Conservation (phyloP, 2,888 invertebrate species). For the Pyrocoelia pectoralis region DNA sequence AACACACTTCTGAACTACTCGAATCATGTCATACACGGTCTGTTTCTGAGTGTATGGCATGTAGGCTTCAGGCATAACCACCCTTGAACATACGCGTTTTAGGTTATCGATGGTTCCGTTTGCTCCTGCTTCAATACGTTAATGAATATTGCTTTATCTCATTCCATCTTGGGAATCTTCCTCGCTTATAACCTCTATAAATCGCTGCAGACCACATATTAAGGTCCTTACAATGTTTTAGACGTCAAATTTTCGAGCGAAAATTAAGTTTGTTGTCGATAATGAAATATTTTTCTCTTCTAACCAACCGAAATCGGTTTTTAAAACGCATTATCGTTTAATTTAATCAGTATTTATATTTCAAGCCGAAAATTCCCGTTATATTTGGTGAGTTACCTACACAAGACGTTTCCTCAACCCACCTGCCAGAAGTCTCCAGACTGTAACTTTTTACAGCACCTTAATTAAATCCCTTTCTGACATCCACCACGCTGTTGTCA, state of each 20-base stretch:
- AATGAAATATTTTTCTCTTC: slow-evolving; percentile 14
- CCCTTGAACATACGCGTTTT: slow-evolving; percentile 50
- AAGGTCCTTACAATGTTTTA: slow-evolving; percentile 34
- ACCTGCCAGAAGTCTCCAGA: slow-evolving; percentile 39
- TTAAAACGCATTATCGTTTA: not conserved
- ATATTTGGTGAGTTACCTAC: slow-evolving; percentile 22
- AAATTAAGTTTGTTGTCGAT: slow-evolving; percentile 28
- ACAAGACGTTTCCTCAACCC: slow-evolving; percentile 34
- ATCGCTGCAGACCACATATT: slow-evolving; percentile 36
- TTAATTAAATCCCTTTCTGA: slow-evolving; percentile 63
- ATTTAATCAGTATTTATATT: not conserved
- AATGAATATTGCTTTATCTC: slow-evolving; percentile 51
- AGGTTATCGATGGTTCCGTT: slow-evolving; percentile 52
- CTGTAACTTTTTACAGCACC: slow-evolving; percentile 58
- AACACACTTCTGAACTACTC: slow-evolving; percentile 35
- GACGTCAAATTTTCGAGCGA: slow-evolving; percentile 24
- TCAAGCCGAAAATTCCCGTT: not conserved
- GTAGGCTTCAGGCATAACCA: slow-evolving; percentile 37
- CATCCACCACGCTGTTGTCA: slow-evolving; percentile 60
- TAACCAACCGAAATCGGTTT: no score
- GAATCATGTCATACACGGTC: slow-evolving; percentile 38
- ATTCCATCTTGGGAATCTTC: slow-evolving; percentile 49
- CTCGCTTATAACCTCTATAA: slow-evolving; percentile 32
- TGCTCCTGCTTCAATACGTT: slow-evolving; percentile 45
- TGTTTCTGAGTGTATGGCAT: slow-evolving; percentile 35